A percentile compares a stretch with the other conserved stretches of the same genome.
Evolutionary conservation across 1,140 invertebrate genomes (phyloP).

Genomic region (Pomacea maculata): DNA sequence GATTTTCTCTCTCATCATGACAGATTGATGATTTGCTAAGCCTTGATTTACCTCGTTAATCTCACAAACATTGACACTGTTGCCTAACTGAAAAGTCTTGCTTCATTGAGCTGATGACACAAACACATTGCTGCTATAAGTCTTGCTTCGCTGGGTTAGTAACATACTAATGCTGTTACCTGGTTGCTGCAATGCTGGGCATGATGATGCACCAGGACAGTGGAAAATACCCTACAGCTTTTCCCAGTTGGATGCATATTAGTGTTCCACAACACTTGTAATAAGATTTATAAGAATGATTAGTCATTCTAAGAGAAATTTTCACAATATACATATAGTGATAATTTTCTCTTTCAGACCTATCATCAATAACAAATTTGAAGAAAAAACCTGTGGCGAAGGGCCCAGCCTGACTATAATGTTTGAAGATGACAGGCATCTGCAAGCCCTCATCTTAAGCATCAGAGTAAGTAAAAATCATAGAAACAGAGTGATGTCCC

Average conservation of each 20-base stretch:
- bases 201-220: too few relatives aligned
- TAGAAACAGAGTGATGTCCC: background rate
- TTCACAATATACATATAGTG: too few relatives aligned
- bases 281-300: too few relatives aligned
- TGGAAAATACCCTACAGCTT: too few relatives aligned
- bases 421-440: slow-evolving; percentile 73
- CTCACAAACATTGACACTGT: background rate
- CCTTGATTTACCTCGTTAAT: too few relatives aligned
- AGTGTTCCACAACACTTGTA: too few relatives aligned
- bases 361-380: slow-evolving; percentile 77
- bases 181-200: too few relatives aligned
- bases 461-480: slow-evolving; percentile 48
- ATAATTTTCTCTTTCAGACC: slow-evolving; percentile 69
- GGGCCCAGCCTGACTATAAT: slow-evolving; percentile 74
- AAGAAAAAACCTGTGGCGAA: slow-evolving; percentile 74
- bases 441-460: slow-evolving; percentile 68
- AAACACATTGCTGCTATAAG: background rate
- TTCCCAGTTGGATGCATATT: too few relatives aligned
- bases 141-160: too few relatives aligned
- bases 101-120: background rate
- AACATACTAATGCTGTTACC: too few relatives aligned
- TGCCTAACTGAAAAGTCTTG: background rate
- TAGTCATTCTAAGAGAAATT: too few relatives aligned
- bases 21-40: background rate
- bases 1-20: background rate